Evolutionary conservation across 64 coral and sea anemone genomes (phyloP).

Genomic region (Trachythela sp.): DNA sequence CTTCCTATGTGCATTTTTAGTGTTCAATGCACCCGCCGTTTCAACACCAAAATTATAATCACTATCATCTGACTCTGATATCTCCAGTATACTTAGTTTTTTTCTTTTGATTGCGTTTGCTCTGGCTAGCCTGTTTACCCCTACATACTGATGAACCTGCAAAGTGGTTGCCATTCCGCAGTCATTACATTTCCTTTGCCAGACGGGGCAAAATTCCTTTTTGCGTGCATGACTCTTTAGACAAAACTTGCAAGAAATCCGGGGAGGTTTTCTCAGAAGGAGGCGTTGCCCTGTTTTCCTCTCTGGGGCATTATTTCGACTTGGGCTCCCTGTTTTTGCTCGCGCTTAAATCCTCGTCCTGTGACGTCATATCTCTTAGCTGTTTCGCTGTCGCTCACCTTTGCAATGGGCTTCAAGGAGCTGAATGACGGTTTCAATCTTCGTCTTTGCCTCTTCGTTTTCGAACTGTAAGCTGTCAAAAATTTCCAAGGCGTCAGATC

Average conservation of each 20-base stretch:
- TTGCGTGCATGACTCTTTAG: background rate
- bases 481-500: constrained; percentile 28
- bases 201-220: too few relatives aligned
- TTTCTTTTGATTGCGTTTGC: constrained; percentile 11
- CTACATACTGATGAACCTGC: too few relatives aligned
- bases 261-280: background rate
- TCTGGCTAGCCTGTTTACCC: constrained; percentile 19
- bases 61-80: background rate
- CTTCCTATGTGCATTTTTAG: too few relatives aligned
- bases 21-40: too few relatives aligned
- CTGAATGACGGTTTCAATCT: too few relatives aligned
- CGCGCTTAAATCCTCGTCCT: too few relatives aligned
- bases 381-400: too few relatives aligned
- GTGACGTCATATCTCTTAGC: too few relatives aligned
- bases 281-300: background rate
- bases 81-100: constrained; percentile 8
- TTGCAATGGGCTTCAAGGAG: constrained; percentile 29
- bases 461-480: constrained; percentile 37
- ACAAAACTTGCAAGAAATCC: background rate
- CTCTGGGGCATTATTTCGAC: constrained; percentile 21
- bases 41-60: too few relatives aligned
- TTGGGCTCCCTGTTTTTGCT: too few relatives aligned
- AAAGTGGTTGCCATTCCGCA: too few relatives aligned
- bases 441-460: background rate
- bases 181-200: too few relatives aligned